Evolutionary conservation across 2,888 invertebrate genomes (phyloP), one percentile per base, ranked within the genome.

Genomic region (Lucinisca nassula): DNA sequence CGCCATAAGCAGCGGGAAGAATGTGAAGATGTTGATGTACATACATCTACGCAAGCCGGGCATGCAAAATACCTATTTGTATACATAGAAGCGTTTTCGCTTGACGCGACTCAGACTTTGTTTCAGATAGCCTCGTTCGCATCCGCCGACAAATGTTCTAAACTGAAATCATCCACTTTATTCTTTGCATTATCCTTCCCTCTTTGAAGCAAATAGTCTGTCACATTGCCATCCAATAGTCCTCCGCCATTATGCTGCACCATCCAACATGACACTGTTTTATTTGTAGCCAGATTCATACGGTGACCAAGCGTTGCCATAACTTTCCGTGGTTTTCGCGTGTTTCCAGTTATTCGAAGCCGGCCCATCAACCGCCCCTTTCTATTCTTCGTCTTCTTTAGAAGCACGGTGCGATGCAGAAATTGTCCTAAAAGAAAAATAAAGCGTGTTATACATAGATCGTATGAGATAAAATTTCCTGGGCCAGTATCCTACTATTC

Each of bases 241-340:
- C 91, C 91, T 32, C 85, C 85, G 27, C 93, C 94, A 80, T 92
- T 92, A 12, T 92, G 85, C 70, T 92, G 91, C 0, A 94, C 90
- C 91, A 93, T 93, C 94, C 94, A 94, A 87, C 94, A 94, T 4
- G 92, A 84, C 0, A 92, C 91, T 24, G 92, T 90, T 8, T 82
- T 38, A 70, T 94, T 93, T 24, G 92, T 92, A 0, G 93, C 93
- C 51, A 93, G 78, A 82, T 94, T 94, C 32, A 90, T 74, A n/a
- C 93, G 90, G 61, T 90, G 92, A 3, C 93, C 93, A 2, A 93
- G 87, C 8, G 92, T 90, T 14, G 94, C 94, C 80, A 92, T 90
- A 6, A 93, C 90, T 72, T 90, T 89, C 30, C 91, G 80, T 8
- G 90, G 84, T 58, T 87, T 80, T 80, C 79, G 82, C 0, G 89